These are phyloP conservation scores for Petromus typicus DNA, from an alignment of 2,113 vertebrate species.

Conservation along the genomic window DNA sequence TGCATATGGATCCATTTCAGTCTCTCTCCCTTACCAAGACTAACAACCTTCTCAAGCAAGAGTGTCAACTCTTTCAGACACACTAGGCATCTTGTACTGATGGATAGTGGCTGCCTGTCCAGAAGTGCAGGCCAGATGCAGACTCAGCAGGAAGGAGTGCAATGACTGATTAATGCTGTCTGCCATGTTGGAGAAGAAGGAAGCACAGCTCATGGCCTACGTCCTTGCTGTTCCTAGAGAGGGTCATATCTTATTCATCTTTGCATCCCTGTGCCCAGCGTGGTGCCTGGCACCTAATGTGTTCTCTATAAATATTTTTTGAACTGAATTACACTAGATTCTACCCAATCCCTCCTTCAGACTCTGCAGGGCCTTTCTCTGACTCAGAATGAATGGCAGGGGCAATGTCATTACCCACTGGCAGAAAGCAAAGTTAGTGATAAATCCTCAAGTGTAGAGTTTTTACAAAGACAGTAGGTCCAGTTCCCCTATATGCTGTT, in stretches of 20 bases:
- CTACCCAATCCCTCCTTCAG: neutral
- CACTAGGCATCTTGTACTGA: neutral
- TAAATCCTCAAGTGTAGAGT: too few species aligned
- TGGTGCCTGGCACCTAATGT: neutral
- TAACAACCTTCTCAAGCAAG: neutral
- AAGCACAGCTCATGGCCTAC: neutral
- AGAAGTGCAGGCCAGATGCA: neutral
- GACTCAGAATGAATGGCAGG: neutral
- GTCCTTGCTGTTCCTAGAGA: slow-evolving; percentile 7
- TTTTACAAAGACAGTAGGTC: neutral
- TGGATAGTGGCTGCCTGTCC: neutral
- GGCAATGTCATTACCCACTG: neutral
- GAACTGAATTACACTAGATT: slow-evolving; percentile 22
- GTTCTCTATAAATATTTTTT: slow-evolving; percentile 43
- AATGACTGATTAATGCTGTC: slow-evolving; percentile 62
- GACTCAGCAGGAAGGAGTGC: slow-evolving; percentile 17
- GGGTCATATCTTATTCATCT: slow-evolving; percentile 29
- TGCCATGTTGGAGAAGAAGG: neutral
- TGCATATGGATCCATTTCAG: neutral
- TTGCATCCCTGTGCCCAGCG: slow-evolving; percentile 45
- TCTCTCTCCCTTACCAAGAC: slow-evolving; percentile 34
- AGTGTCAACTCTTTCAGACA: neutral
- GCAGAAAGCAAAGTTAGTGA: neutral
- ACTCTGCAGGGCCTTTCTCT: neutral
- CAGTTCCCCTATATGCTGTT: neutral